Base-by-base conservation (phyloP, 1,140 invertebrate genomes). In the Drosophila aff. region DNA sequence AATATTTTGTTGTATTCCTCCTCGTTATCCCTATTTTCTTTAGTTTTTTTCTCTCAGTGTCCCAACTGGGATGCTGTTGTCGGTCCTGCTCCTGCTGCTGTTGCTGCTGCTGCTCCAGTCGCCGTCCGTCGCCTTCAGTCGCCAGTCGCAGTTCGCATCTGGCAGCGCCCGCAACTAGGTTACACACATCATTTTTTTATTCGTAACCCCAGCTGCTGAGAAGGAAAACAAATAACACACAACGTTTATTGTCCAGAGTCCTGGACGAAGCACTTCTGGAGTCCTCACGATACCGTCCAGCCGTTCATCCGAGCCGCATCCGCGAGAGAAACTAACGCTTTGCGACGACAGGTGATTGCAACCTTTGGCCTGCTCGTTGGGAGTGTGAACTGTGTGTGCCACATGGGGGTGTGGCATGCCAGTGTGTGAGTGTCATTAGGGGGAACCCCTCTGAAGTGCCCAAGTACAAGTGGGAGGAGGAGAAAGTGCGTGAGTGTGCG, bases 161-260 rank as follows among this genome's bases (percentile, higher is more conserved):
- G 40, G 63, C 81, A 84, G 85, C 81, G 85, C 74, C 81, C 81
- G 69, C 81, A 90, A 90, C 85, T 90, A 84, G 85, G 85, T 89
- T 89, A 87, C 77, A 84, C 55, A 84, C 52, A 49, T 8, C 2
- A 26, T 21, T 49, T 83, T 87, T 87, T 89, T 77, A 81, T 6
- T 31, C 1, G 15, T 1, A 31, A 5, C 5, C 46, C 55, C 47
- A 18, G 21, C 23, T 3, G 50, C 58, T 44, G 16, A n/a, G 11
- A 6, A 53, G 72, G n/a, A 59, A 43, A 59, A 59, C 52, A 75
- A 76, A 65, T 46, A 28, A n/a, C 38, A 33, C 13, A 36, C 21
- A 47, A n/a, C 4, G 0, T 23, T 23, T 3, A 15, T 6, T 26
- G 28, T 16, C n/a, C 43, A 50, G 40, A 41, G 40, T 36, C 49